Conservation (phyloP, 2,797 vertebrate species). For the Girardinus metallicus region DNA sequence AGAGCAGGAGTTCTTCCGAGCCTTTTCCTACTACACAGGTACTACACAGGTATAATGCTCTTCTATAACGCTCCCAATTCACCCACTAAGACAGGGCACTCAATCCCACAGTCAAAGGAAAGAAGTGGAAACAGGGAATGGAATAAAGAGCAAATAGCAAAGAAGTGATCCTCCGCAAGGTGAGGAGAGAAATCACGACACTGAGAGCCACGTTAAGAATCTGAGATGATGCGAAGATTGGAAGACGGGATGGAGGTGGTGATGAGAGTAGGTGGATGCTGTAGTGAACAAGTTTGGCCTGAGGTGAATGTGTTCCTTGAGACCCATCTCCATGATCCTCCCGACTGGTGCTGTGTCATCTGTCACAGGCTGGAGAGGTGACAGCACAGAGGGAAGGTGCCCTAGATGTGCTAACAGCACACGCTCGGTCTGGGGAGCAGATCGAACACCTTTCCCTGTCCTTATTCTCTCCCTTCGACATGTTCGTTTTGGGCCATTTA, state of each 20-base stretch:
- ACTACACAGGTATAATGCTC: slow-evolving; percentile 35
- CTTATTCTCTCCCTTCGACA: slow-evolving; percentile 26
- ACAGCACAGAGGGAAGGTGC: slow-evolving; percentile 65
- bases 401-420: slow-evolving; percentile 62
- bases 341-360: slow-evolving; percentile 73
- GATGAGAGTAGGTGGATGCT: slow-evolving; percentile 40
- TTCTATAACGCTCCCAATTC: slow-evolving; percentile 51
- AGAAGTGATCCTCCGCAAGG: slow-evolving; percentile 27
- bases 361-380: slow-evolving; percentile 76
- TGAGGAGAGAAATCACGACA: slow-evolving; percentile 40
- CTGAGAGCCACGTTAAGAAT: slow-evolving; percentile 33
- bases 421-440: slow-evolving; percentile 36
- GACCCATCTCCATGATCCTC: slow-evolving; percentile 61
- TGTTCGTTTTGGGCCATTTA: slow-evolving; percentile 39
- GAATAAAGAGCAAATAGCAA: slow-evolving; percentile 10
- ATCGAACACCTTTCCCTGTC: slow-evolving; percentile 18
- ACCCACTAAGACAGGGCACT: slow-evolving; percentile 36
- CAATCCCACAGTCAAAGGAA: slow-evolving; percentile 33
- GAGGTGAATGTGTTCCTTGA: slow-evolving; percentile 68
- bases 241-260: slow-evolving; percentile 20
- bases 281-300: slow-evolving; percentile 68
- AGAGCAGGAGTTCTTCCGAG: slow-evolving; percentile 57
- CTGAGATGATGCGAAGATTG: slow-evolving; percentile 29
- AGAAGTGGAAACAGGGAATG: neutral
- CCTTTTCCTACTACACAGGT: slow-evolving; percentile 42